These are phyloP conservation scores for Lichenostomus cassidix DNA, from an alignment of 2,113 vertebrate species.

Conservation along the genomic window DNA sequence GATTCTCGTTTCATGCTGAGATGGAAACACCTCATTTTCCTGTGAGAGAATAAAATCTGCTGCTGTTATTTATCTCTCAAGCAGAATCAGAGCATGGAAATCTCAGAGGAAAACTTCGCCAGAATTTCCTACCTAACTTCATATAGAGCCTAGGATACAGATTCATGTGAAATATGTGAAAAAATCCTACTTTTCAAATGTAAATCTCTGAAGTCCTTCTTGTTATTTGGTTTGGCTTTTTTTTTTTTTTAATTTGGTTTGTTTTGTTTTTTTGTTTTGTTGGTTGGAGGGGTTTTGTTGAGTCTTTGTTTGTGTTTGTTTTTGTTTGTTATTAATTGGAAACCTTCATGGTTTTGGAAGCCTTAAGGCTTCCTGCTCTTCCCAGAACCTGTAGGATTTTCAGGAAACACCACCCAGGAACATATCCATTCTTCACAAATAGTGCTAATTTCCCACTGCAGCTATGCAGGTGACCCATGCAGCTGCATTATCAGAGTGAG, in stretches of 20 bases:
- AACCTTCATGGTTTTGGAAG: not conserved
- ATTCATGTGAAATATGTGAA: not conserved
- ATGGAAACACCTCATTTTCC: not conserved
- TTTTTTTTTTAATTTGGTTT: not conserved
- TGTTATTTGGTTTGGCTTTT: rapidly evolving
- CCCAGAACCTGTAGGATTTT: not conserved
- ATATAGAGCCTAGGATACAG: not conserved
- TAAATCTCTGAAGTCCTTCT: not conserved
- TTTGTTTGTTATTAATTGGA: not conserved
- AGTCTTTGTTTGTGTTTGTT: not conserved
- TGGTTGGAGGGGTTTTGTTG: not conserved
- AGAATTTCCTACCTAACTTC: not conserved
- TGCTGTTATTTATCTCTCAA: not conserved
- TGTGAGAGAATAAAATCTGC: not conserved
- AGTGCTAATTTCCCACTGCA: not conserved
- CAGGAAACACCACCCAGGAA: not conserved
- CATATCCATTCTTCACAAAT: not conserved
- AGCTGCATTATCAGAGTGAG: not conserved
- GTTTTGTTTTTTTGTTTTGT: not conserved
- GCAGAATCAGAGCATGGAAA: not conserved
- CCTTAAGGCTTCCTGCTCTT: not conserved
- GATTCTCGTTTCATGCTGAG: not conserved
- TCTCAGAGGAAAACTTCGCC: not conserved
- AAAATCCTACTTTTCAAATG: not conserved
- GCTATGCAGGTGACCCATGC: not conserved